A percentile compares a stretch with the other conserved stretches of the same genome.
These are phyloP conservation scores for Philaenus spumarius DNA, from an alignment of 1,140 invertebrate species.

Conservation along the genomic window DNA sequence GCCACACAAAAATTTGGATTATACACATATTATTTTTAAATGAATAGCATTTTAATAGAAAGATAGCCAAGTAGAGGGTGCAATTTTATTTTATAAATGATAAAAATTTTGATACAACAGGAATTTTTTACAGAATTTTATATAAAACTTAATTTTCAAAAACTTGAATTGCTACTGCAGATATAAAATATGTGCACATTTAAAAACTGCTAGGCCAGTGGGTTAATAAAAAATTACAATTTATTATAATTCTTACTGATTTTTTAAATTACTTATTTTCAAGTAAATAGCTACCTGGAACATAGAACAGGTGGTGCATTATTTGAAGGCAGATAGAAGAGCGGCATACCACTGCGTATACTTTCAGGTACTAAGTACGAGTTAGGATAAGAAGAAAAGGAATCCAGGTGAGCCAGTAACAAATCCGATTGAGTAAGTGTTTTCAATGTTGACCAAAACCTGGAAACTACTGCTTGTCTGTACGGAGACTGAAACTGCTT, in stretches of 20 bases:
- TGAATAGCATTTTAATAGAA: no score
- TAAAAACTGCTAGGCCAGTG: neutral
- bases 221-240: neutral
- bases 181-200: no score
- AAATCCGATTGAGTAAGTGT: conserved; percentile 62
- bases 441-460: conserved; percentile 60
- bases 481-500: conserved; percentile 61
- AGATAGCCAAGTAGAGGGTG: no score
- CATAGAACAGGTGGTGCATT: conserved; percentile 43
- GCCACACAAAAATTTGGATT: no score
- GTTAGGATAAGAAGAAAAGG: conserved; percentile 54
- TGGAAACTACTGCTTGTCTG: conserved; percentile 58
- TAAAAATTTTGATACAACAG: no score
- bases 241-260: no score
- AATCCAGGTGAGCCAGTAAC: conserved; percentile 63
- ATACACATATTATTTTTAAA: no score
- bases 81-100: no score
- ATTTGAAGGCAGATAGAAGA: conserved; percentile 58
- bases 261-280: no score
- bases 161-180: no score
- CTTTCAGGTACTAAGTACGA: conserved; percentile 67
- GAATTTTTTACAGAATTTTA: no score
- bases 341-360: conserved; percentile 64
- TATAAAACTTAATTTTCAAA: no score
- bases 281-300: conserved; percentile 40